Evolutionary conservation across 2,888 invertebrate species (phyloP).

Genomic region (Argyresthia albistria): DNA sequence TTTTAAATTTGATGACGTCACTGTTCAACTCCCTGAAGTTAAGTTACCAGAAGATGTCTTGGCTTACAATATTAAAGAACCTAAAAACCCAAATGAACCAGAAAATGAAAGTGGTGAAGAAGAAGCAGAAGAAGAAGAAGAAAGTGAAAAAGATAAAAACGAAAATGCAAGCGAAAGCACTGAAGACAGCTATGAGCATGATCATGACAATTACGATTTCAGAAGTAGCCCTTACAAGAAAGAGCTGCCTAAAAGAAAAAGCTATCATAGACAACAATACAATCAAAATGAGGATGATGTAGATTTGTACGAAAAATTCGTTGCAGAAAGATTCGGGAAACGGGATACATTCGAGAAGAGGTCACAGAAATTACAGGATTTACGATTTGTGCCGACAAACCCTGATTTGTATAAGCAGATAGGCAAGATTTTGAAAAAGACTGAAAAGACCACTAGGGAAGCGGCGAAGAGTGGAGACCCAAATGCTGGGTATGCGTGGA

Average conservation of each 20-base stretch:
- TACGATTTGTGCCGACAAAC: constrained; percentile 24
- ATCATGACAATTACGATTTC: constrained; percentile 12
- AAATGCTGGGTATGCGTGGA: constrained; percentile 66
- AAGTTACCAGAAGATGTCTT: constrained; percentile 60
- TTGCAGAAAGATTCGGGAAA: constrained; percentile 58
- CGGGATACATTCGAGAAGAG: constrained; percentile 38
- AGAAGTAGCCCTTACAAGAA: constrained; percentile 22
- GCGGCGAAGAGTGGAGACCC: constrained; percentile 53
- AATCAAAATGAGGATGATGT: constrained; percentile 28
- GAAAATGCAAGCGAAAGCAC: constrained; percentile 7
- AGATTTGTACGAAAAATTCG: constrained; percentile 61
- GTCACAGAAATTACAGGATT: constrained; percentile 34
- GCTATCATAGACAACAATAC: constrained; percentile 14
- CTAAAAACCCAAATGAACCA: constrained; percentile 23
- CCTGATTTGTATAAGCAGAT: constrained; percentile 40
- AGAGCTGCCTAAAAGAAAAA: not conserved
- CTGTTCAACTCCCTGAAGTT: constrained; percentile 59
- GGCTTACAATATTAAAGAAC: constrained; percentile 33
- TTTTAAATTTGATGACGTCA: constrained; percentile 49
- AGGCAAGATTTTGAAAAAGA: constrained; percentile 48
- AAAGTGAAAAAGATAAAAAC: constrained; percentile 5
- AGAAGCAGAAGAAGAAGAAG: constrained; percentile 18
- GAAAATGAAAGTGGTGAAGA: constrained; percentile 21
- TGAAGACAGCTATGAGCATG: constrained; percentile 17
- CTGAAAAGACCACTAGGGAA: constrained; percentile 44